These are phyloP conservation scores for Orchesella cincta DNA, from an alignment of 1,140 invertebrate genomes.

Conservation along the genomic window DNA sequence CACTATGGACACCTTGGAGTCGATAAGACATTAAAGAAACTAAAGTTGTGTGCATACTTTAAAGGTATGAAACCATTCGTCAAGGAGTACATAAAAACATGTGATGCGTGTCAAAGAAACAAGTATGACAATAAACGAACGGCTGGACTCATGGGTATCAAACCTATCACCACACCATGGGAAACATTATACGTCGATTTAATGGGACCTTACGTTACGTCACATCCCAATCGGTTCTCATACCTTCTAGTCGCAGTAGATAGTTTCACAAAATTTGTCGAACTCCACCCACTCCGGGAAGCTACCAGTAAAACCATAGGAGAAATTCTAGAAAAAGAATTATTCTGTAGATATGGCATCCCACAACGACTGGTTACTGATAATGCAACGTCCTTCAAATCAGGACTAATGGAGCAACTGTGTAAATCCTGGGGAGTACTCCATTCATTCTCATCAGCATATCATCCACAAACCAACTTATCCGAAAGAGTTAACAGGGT, in stretches of 20 bases:
- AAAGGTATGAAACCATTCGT: not conserved
- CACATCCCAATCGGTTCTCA: slow-evolving; percentile 49
- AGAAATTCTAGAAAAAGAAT: slow-evolving; percentile 25
- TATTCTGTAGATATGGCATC: slow-evolving; percentile 29
- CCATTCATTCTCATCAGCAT: slow-evolving; percentile 52
- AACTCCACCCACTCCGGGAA: slow-evolving; percentile 56
- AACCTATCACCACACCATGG: slow-evolving; percentile 50
- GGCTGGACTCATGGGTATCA: slow-evolving; percentile 16
- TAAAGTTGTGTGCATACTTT: not conserved
- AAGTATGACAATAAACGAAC: slow-evolving; percentile 30
- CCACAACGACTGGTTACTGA: slow-evolving; percentile 18
- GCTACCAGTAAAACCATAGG: slow-evolving; percentile 47
- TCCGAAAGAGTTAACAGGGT: slow-evolving; percentile 57
- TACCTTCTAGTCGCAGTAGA: slow-evolving; percentile 59
- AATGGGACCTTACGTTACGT: slow-evolving; percentile 55
- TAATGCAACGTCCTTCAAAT: slow-evolving; percentile 30
- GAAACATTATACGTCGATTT: slow-evolving; percentile 60
- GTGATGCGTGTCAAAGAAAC: slow-evolving; percentile 29
- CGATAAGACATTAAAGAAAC: not conserved
- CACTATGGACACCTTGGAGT: not conserved
- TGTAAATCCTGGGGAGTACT: slow-evolving; percentile 34
- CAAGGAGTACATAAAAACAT: not conserved
- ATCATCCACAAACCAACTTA: slow-evolving; percentile 56
- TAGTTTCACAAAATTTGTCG: slow-evolving; percentile 57
- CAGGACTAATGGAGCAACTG: slow-evolving; percentile 1